Percentiles rank a stretch among this genome's conserved stretches.
Evolutionary conservation across 2,888 invertebrate genomes (phyloP).

Genomic region (Drosophila acutilabella): DNA sequence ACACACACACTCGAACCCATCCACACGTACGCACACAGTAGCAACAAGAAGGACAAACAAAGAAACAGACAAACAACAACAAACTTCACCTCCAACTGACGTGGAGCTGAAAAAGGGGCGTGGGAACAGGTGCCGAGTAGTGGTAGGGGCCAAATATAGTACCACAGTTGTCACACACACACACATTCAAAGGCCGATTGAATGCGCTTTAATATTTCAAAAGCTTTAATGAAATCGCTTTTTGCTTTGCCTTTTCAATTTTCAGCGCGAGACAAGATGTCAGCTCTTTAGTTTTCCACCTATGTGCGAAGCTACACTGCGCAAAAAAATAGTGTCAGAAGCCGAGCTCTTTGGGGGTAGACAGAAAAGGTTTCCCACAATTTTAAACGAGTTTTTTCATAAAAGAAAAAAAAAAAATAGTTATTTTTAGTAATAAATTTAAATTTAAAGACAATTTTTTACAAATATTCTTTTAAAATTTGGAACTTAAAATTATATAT

Average conservation of each 20-base stretch:
- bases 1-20: constrained; percentile 13
- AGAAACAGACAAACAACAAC: constrained; percentile 42
- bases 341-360: no score
- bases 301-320: constrained; percentile 4
- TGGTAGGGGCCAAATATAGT: constrained; percentile 7
- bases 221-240: constrained; percentile 78
- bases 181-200: constrained; percentile 43
- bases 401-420: no score
- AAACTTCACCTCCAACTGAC: constrained; percentile 50
- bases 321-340: not conserved
- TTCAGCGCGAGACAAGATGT: constrained; percentile 40
- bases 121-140: not conserved
- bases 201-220: constrained; percentile 77
- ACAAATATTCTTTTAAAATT: no score
- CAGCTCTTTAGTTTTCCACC: constrained; percentile 8
- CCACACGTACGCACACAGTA: constrained; percentile 20
- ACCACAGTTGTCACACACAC: constrained; percentile 29
- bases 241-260: constrained; percentile 75
- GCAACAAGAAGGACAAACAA: constrained; percentile 31
- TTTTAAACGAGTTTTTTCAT: no score
- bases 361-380: no score
- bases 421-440: no score
- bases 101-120: constrained; percentile 28
- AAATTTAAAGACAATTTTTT: no score
- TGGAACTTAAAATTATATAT: no score